phyloP scores from a whole-genome alignment of 2,113 vertebrate species.

The Hippocampus barbouri region DNA sequence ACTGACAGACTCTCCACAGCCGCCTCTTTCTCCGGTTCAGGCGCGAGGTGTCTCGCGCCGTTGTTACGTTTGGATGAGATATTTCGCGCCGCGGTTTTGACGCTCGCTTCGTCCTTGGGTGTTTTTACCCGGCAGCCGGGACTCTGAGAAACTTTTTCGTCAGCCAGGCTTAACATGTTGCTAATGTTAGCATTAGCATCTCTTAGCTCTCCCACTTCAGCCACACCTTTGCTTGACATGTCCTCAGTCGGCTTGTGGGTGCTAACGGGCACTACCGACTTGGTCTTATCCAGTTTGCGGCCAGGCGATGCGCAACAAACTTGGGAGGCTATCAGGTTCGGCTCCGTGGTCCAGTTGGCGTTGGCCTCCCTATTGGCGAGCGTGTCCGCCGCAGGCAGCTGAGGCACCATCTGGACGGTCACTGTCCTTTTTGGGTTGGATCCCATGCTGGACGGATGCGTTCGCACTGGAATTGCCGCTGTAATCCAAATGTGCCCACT shows the following conservation, averaged over 20 bases:
- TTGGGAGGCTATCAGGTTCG: conserved; percentile 66
- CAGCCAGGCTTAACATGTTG: conserved; percentile 28
- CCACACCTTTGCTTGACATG: conserved; percentile 26
- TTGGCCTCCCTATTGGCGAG: conserved; percentile 67
- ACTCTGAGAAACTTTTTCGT: conserved; percentile 31
- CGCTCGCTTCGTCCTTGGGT: background rate
- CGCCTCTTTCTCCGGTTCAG: conserved; percentile 15
- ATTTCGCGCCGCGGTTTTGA: background rate
- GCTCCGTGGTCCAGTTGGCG: conserved; percentile 61
- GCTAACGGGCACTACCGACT: conserved; percentile 36
- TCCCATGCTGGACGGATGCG: conserved; percentile 80
- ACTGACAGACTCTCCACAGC: conserved; percentile 3
- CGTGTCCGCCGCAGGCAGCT: conserved; percentile 68
- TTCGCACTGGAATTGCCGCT: conserved; percentile 33
- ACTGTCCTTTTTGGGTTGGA: conserved; percentile 84
- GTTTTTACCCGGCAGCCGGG: no score
- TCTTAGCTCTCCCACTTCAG: conserved; percentile 28
- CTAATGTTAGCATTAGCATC: conserved; percentile 58
- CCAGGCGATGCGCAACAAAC: conserved; percentile 22
- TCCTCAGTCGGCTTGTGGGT: conserved; percentile 39
- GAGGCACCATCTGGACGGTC: conserved; percentile 75
- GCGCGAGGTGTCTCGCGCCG: conserved; percentile 17
- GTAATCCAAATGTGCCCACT: conserved; percentile 46
- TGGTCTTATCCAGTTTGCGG: conserved; percentile 24
- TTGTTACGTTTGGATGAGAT: conserved; percentile 24